Evolutionary conservation across 2,797 vertebrate genomes (phyloP).

Genomic region (Artibeus jamaicensis): DNA sequence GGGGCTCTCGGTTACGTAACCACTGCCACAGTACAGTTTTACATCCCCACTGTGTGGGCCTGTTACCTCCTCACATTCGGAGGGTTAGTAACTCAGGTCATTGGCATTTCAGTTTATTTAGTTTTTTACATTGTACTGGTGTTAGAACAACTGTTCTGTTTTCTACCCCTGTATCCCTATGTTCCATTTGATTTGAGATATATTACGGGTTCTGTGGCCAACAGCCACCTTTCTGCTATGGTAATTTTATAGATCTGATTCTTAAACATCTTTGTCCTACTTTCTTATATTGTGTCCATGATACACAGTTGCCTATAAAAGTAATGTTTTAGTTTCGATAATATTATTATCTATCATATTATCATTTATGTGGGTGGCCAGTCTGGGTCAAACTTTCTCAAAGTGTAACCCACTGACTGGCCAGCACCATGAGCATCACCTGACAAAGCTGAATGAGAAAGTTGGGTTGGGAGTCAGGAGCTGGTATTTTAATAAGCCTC

Average conservation of each 20-base stretch:
- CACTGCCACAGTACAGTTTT: not conserved
- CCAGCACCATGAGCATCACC: not conserved
- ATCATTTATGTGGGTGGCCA: not conserved
- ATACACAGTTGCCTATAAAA: not conserved
- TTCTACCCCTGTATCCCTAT: not conserved
- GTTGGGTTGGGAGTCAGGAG: accelerated
- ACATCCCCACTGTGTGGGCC: not conserved
- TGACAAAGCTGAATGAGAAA: not conserved
- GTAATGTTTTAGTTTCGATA: not conserved
- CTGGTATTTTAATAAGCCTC: not conserved
- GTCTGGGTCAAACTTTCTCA: not conserved
- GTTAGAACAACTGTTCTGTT: not conserved
- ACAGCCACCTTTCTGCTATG: not conserved
- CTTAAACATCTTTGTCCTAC: not conserved
- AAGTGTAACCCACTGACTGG: not conserved
- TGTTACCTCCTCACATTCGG: not conserved
- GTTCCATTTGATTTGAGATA: not conserved
- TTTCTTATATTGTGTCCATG: not conserved
- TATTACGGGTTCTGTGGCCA: not conserved
- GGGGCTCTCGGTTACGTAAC: not conserved
- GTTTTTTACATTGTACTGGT: not conserved
- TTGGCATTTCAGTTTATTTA: not conserved
- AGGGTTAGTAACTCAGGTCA: not conserved
- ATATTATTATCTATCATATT: not conserved
- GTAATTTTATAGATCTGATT: not conserved